Base-by-base conservation (phyloP, 2,888 invertebrate genomes). In the Acrobasis repandana region DNA sequence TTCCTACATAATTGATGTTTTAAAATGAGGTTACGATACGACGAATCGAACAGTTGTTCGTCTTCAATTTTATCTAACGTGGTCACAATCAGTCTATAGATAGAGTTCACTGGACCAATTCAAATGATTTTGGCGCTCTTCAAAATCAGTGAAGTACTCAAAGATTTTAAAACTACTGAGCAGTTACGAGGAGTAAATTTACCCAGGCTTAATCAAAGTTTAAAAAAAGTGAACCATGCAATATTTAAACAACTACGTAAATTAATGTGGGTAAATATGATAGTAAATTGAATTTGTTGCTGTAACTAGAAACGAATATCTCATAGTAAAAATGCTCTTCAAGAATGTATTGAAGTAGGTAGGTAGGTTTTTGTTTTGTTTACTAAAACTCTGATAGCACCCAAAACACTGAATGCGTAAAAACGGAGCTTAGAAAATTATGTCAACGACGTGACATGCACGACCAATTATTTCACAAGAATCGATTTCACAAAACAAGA, bases 1-100 rank as follows among this genome's bases (percentile, higher is more conserved):
- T 51, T 61, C 66, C 58, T 56, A 67, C 34, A 36, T 50, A 58
- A 58, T 58, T 50, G 49, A 50, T 58, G 51, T 51, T 51, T 51
- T 4, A 34, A 18, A n/a, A n/a, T n/a, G n/a, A n/a, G n/a, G n/a
- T n/a, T n/a, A n/a, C 36, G 16, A 36, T 52, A 52, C 9, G 36
- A 18, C 20, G 14, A 20, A 38, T 54, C 54, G 38, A 54, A 38
- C 33, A 52, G 36, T 43, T 9, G 34, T 34, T n/a, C 36, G 52
- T 9, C n/a, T 38, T 20, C 14, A 43, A 54, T n/a, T 11, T 54
- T 20, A 20, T 36, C 18, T 54, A 54, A 36, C 8, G 54, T 54
- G 54, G 54, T 54, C 54, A 38, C 54, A 11, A 20, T 54, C 54
- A 54, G 54, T 54, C 54, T 38, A 54, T 20, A 20, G 1, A 54